Evolutionary conservation across 2,797 vertebrate species (phyloP), one percentile per base, ranked within the genome.

Genomic region (Mormyrops attenuatus): DNA sequence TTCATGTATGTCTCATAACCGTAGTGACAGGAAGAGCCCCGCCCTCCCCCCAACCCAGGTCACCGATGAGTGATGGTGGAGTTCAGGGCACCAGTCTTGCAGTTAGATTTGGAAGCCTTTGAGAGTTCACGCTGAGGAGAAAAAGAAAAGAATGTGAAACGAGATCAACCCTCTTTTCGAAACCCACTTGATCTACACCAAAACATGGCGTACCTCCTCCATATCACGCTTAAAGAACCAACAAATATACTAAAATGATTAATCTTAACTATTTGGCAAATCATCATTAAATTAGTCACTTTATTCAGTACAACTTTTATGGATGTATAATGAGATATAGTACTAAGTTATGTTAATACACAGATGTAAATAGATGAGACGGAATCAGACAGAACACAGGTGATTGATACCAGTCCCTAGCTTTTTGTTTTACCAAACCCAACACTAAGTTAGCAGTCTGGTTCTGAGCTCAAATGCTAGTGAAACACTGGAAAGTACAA

Each of bases 41-140:
- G 0, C 3, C 38, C 53, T 6, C 8, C 20, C 50, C 52, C 26
- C n/a, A n/a, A n/a, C n/a, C 55, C 30, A 5, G 34, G 0, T 95
- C 92, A 93, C 26, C 96, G 93, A 1, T 92, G 93, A 53, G 94
- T 92, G 92, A 96, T 92, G 0, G 98, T 99, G 30, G 98, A 99
- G 95, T 99, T 99, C 88, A 99, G 95, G 91, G 97, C n/a, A 38
- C 92, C 94, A 13, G 95, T 88, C 90, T 94, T 92, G 73, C 91
- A 89, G 2, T 95, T 96, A 86, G 95, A 96, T 92, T 93, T 97
- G 91, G 97, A 97, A 89, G 96, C 96, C 94, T 97, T 97, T 89
- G 97, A 95, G 92, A 99, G 96, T 92, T 97, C 97, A 87, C 93
- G 97, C 98, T 98, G 96, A 26, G 89, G 57, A 89, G 53, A 26